A percentile compares a stretch with the other conserved stretches of the same genome.
These are phyloP conservation scores for Oasisia sp. DNA, from an alignment of 2,888 invertebrate species.

Conservation along the genomic window DNA sequence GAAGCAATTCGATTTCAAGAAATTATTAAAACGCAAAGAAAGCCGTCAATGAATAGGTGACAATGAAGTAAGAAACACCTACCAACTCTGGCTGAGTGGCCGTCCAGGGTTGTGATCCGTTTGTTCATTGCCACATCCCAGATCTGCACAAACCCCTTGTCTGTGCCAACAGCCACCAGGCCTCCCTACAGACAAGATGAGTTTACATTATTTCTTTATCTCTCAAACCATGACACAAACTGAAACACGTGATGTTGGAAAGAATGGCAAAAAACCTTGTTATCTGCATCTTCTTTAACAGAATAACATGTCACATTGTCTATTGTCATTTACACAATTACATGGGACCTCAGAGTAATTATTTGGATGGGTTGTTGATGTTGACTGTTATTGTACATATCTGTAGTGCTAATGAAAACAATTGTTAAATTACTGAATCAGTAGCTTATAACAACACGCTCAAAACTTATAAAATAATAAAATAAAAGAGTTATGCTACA, in stretches of 20 bases:
- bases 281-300: background rate
- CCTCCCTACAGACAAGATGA: constrained; percentile 74
- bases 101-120: constrained; percentile 88
- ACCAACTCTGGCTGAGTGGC: constrained; percentile 82
- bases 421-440: too few relatives aligned
- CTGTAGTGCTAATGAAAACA: too few relatives aligned
- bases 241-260: background rate
- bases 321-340: background rate
- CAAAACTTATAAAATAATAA: background rate
- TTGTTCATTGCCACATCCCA: constrained; percentile 97
- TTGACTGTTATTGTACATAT: too few relatives aligned
- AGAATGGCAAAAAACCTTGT: background rate
- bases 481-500: constrained; percentile 21
- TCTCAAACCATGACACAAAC: background rate
- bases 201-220: constrained; percentile 17
- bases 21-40: background rate
- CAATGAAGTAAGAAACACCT: constrained; percentile 38
- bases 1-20: background rate
- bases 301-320: background rate
- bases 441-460: too few relatives aligned
- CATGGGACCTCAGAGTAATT: too few relatives aligned
- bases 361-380: too few relatives aligned
- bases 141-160: constrained; percentile 93
- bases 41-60: background rate
- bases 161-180: constrained; percentile 96